Evolutionary conservation across 2,113 vertebrate species (phyloP), one percentile per base, ranked within the genome.

Genomic region (Callorhinus ursinus): DNA sequence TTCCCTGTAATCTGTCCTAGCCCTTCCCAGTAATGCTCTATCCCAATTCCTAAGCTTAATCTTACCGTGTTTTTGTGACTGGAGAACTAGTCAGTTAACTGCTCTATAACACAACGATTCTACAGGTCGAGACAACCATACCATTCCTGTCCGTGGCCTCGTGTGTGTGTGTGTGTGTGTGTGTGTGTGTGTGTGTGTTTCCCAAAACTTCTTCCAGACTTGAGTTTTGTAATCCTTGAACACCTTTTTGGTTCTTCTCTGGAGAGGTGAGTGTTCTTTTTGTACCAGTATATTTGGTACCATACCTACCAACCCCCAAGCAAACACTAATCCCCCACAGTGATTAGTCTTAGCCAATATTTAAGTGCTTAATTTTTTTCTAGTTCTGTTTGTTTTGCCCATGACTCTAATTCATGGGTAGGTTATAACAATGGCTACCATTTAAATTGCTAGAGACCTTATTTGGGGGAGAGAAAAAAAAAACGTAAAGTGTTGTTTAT

Each of bases 291-390:
- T 92, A 88, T 95, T 97, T 90, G 88, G 81, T 91, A 93, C 84
- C 79, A 65, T 46, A 83, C 63, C 84, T 81, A 63, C 81, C 53
- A 92, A 53, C 59, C 46, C 71, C 69, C 81, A 96, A 85, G 49
- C 33, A 86, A 49, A 81, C 42, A 79, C 72, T 97, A 98, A 98
- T 97, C 88, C 86, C 71, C 82, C 28, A 42, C 55, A 36, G 81
- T 95, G 96, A 96, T 97, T 96, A 96, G 59, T 65, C 46, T 72
- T 96, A 98, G 97, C 97, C 95, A 96, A 69, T 97, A 96, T 92
- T 98, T 98, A 98, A 97, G 88, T 89, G 93, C 95, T 98, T 98
- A 97, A 39, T 88, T 97, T 97, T 97, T 98, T 98, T 94, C 95
- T 93, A 92, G 92, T 90, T 97, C 91, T 97, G 94, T 98, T 97